These are phyloP conservation scores for Catostylus mosaicus DNA, from an alignment of 30 jellyfish, hydroid and myxozoan species.

Conservation along the genomic window DNA sequence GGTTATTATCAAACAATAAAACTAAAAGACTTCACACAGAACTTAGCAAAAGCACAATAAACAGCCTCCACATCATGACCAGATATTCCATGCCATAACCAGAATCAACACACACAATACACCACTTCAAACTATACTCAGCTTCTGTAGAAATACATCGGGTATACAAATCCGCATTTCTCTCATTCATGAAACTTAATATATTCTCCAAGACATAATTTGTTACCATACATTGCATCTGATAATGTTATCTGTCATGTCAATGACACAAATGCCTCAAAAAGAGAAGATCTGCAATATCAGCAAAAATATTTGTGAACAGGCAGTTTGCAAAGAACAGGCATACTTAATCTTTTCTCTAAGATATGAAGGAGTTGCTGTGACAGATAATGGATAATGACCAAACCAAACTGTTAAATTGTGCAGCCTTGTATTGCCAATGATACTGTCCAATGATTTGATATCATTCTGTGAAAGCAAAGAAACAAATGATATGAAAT, in stretches of 20 bases:
- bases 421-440: neutral
- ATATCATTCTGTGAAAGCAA: conserved; percentile 46
- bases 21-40: too few species aligned
- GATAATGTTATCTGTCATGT: neutral
- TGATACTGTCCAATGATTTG: conserved; percentile 1
- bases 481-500: neutral
- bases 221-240: neutral
- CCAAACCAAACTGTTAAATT: conserved; percentile 95
- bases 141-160: neutral
- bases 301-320: too few species aligned
- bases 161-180: neutral
- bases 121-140: too few species aligned
- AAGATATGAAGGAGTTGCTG: conserved; percentile 69
- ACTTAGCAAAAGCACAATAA: too few species aligned
- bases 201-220: neutral
- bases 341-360: conserved; percentile 59
- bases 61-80: too few species aligned
- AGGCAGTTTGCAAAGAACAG: neutral
- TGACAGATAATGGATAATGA: conserved; percentile 90
- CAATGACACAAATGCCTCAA: too few species aligned
- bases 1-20: too few species aligned
- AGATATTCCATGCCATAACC: too few species aligned
- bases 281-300: neutral
- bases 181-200: neutral
- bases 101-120: too few species aligned